Conservation (phyloP, 2,888 invertebrate genomes). For the Meteorus cinctellus region DNA sequence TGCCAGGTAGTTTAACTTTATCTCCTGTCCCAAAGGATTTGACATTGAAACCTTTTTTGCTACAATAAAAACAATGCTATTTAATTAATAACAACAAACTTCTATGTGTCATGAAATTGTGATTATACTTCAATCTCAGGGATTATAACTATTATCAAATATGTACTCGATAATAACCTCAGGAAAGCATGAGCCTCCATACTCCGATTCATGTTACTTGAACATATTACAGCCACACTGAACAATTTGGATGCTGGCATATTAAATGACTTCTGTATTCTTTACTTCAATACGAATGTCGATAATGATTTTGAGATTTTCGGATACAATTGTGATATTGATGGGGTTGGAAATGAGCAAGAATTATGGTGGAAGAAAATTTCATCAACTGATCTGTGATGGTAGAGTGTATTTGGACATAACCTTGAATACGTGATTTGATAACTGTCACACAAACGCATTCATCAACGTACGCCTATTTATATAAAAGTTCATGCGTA, state of each 20-base stretch:
- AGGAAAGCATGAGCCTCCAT: slow-evolving; percentile 99
- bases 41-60: slow-evolving; percentile 97
- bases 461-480: no score
- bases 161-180: slow-evolving; percentile 72
- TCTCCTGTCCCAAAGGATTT: slow-evolving; percentile 95
- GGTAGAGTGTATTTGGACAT: no score
- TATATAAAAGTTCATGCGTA: no score
- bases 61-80: slow-evolving; percentile 67
- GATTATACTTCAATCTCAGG: neutral
- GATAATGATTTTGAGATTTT: neutral
- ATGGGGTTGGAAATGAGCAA: neutral
- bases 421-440: no score
- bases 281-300: neutral
- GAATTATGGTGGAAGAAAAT: no score
- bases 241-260: slow-evolving; percentile 73
- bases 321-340: neutral
- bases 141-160: neutral
- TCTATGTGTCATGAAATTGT: neutral
- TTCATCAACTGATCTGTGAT: no score
- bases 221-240: slow-evolving; percentile 96
- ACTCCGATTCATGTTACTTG: slow-evolving; percentile 99
- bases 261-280: slow-evolving; percentile 14
- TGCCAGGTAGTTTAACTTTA: slow-evolving; percentile 97
- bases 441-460: no score
- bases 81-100: slow-evolving; percentile 4